Conservation (phyloP, 1,140 invertebrate species). For the Delia radicum region DNA sequence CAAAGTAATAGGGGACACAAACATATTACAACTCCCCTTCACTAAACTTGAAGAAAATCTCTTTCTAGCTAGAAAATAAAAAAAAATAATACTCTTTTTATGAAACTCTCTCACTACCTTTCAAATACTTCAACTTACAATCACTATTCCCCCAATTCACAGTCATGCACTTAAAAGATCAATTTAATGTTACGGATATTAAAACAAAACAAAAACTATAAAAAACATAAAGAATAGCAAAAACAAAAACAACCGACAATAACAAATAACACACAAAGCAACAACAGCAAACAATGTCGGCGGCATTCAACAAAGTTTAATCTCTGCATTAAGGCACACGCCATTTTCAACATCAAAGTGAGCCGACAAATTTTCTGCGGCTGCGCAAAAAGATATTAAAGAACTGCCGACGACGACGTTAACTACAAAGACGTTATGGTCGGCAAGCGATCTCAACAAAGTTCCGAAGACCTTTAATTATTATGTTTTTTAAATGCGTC, state of each 20-base stretch:
- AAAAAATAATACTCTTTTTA: too few relatives aligned
- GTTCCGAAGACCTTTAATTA: constrained; percentile 16
- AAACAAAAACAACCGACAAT: background rate
- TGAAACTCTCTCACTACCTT: background rate
- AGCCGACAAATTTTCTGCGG: constrained; percentile 54
- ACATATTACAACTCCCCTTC: background rate
- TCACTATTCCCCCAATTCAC: background rate
- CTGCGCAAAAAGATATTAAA: constrained; percentile 34
- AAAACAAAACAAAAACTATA: constrained; percentile 28
- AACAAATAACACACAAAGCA: background rate
- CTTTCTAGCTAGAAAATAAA: background rate
- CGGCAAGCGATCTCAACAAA: constrained; percentile 14
- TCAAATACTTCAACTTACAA: background rate
- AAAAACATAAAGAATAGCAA: constrained; percentile 38
- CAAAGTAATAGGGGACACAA: background rate
- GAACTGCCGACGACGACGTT: constrained; percentile 44
- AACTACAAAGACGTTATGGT: constrained; percentile 27
- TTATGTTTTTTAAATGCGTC: constrained; percentile 16
- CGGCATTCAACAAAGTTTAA: constrained; percentile 52
- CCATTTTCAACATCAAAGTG: constrained; percentile 55
- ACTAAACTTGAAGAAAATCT: background rate
- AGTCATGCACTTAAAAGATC: background rate
- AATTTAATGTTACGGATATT: constrained; percentile 14
- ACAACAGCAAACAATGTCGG: constrained; percentile 31
- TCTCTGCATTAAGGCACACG: constrained; percentile 55